Base-by-base conservation (phyloP, 2,888 invertebrate species). In the Cheilosia soror region DNA sequence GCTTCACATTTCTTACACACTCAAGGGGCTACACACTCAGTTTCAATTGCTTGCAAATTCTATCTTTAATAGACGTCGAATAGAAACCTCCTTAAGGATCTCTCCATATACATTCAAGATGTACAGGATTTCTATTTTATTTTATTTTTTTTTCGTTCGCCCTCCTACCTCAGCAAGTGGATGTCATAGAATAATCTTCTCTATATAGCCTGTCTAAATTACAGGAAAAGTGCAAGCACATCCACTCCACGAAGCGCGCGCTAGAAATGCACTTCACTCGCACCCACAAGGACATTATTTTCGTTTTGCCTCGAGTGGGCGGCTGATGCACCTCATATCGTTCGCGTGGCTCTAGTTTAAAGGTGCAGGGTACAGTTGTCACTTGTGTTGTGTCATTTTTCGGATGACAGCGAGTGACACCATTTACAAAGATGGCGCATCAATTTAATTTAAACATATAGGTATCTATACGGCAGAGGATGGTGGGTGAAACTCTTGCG, bases 41-140 rank as follows among this genome's bases (percentile, higher is more conserved):
- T 81, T 77, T 81, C 68, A 81, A 81, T 76, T 85, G 77, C 85
- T 81, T 76, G 72, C 62, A 81, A 77, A 81, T 85, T 72, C 68
- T 44, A 58, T 81, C 66, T 66, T 62, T 81, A 85, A 85, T 62
- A 76, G 71, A 80, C 58, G 73, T 42, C 42, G 51, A 69, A 75
- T 73, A 69, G 60, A 80, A 58, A 31, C 60, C 69, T 66, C 53
- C 73, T 84, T 79, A 69, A 71, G 68, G 20, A 44, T 71, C 37
- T 31, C 25, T 25, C 11, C 37, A 37, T 27, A 27, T 11, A 49
- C 13, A 37, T 33, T 27, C 13, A 25, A 51, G 33, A 53, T 27
- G 72, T 44, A 44, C 1, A 20, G 47, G 44, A 57, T 57, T 78
- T 44, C 15, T 63, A 27, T 37, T 57, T 31, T 55, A 9, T 40